Base-by-base conservation (phyloP, 2,113 vertebrate species). In the Bagarius yarrelli region DNA sequence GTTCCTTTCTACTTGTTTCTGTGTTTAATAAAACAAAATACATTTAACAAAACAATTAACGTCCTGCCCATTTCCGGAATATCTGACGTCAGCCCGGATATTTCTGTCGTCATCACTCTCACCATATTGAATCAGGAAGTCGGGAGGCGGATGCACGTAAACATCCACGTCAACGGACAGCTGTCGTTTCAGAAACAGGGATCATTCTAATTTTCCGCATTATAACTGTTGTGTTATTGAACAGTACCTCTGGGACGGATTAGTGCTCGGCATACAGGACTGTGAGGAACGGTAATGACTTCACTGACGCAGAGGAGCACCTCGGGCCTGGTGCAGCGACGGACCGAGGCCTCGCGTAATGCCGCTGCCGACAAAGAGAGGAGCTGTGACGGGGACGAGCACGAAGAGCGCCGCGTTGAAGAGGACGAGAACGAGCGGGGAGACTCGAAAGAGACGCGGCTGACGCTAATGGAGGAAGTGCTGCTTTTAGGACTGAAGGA, bases 401-500 rank as follows among this genome's bases (percentile, higher is more conserved):
- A 94, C 76, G 96, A 96, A 74, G 89, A 92, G 64, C 93, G 93
- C 56, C 94, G 95, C 81, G 92, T 91, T 16, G 96, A 96, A n/a
- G 95, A 96, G 47, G 95, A 96, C 9, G 95, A 96, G 2, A 95
- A 98, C 0, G 94, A 95, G 86, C 93, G 94, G 91, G 95, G 94
- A 76, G 96, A 98, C 89, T 96, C 95, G 71, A 99, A 98, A 91
- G 97, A 99, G 86, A 98, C 97, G 5, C 90, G 97, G 44, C 94
- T 99, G 32, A 99, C 97, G 0, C 93, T 99, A 52, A 98, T 99
- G 97, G 97, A 99, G 82, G 97, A 98, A 75, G 97, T 99, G 90
- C 84, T 99, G 88, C 94, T 99, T 0, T 83, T 99, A 91, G 97
- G 97, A 88, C 95, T 99, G 86, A 98, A 99, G 92, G 97, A 99